Percentiles rank a stretch among this genome's conserved stretches.
phyloP scores from a whole-genome alignment of 2,797 vertebrate genomes.

The Sibirionetta formosa region DNA sequence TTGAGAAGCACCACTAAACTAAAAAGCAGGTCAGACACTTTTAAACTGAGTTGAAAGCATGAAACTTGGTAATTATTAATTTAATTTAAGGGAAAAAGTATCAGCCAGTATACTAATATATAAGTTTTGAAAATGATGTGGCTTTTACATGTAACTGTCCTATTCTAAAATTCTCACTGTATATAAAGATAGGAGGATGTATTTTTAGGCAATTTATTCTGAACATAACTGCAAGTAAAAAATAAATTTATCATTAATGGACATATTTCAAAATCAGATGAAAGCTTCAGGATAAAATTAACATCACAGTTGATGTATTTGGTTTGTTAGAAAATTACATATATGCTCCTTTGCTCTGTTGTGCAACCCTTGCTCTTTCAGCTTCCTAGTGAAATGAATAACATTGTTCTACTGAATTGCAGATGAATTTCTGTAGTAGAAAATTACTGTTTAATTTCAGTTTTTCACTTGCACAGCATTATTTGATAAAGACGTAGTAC shows the following conservation, averaged over 20 bases:
- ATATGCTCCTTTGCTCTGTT: not conserved
- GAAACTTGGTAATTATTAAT: not conserved
- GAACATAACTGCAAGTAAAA: not conserved
- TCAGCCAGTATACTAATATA: not conserved
- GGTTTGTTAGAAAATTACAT: not conserved
- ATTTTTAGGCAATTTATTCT: not conserved
- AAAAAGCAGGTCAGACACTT: not conserved
- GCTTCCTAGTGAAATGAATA: not conserved
- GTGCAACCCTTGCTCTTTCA: not conserved
- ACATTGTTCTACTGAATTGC: not conserved
- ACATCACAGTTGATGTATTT: not conserved
- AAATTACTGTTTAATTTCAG: not conserved
- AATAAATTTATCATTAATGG: not conserved
- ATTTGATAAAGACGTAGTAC: not conserved
- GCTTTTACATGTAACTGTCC: not conserved
- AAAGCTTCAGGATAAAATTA: not conserved
- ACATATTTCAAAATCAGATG: not conserved
- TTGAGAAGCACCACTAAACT: not conserved
- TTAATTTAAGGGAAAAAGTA: not conserved
- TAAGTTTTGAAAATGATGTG: not conserved
- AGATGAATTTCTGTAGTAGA: not conserved
- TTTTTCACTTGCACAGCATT: not conserved
- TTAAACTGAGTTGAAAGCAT: not conserved
- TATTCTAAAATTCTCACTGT: not conserved
- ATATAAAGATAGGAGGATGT: not conserved